Conservation (phyloP, 2,797 vertebrate genomes). For the Prionace glauca region DNA sequence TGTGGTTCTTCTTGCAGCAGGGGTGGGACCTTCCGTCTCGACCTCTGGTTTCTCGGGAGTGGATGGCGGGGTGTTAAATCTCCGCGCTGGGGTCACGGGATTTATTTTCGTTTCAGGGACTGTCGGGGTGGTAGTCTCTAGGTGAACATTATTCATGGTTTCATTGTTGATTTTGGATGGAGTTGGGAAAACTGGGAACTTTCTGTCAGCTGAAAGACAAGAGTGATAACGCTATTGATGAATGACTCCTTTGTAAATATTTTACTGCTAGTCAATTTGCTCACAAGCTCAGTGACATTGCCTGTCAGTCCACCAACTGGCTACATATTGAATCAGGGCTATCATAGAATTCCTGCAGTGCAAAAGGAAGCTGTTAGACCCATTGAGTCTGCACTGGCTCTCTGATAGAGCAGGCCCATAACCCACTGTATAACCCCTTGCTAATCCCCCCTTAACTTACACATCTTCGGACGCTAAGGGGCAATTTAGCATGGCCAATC, state of each 20-base stretch:
- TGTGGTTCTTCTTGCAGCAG: conserved; percentile 41
- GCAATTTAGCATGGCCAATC: too few species aligned
- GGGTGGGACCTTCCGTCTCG: conserved; percentile 49
- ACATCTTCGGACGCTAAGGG: too few species aligned
- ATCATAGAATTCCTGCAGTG: too few species aligned
- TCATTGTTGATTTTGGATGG: neutral
- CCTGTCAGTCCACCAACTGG: neutral
- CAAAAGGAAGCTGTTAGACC: too few species aligned
- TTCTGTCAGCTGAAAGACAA: conserved; percentile 21
- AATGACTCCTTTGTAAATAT: neutral
- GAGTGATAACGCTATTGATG: neutral
- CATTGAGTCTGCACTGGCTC: too few species aligned
- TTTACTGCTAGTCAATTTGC: neutral
- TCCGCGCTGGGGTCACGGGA: conserved; percentile 55
- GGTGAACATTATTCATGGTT: neutral
- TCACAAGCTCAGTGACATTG: neutral
- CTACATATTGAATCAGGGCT: neutral
- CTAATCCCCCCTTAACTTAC: too few species aligned
- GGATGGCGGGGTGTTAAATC: conserved; percentile 49
- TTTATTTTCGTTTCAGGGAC: conserved; percentile 53
- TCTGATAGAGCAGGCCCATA: too few species aligned
- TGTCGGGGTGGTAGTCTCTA: conserved; percentile 66
- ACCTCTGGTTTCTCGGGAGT: conserved; percentile 45
- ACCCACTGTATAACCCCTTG: too few species aligned
- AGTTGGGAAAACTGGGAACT: neutral